Conservation (phyloP, 2,797 vertebrate genomes). For the Gymnodraco acuticeps region DNA sequence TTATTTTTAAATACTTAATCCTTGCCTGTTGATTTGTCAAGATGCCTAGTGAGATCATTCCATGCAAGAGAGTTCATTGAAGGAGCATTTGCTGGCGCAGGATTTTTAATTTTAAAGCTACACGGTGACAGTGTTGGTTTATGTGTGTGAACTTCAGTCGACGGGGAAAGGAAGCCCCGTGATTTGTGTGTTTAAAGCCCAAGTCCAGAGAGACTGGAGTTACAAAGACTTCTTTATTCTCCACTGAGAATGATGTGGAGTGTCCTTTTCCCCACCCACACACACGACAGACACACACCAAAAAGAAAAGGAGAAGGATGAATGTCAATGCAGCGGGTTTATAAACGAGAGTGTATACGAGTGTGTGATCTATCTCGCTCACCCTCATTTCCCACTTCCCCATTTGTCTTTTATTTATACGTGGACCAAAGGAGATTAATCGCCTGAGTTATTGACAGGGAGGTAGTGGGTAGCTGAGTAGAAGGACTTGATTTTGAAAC, state of each 20-base stretch:
- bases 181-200: constrained; percentile 57
- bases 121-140: neutral
- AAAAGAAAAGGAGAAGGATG: constrained; percentile 47
- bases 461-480: constrained; percentile 18
- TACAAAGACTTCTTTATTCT: constrained; percentile 77
- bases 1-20: constrained; percentile 32
- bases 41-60: constrained; percentile 18
- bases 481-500: constrained; percentile 26
- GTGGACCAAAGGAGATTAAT: constrained; percentile 43
- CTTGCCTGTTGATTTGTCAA: constrained; percentile 26
- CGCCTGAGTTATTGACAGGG: constrained; percentile 20
- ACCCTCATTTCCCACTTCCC: constrained; percentile 8
- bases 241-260: constrained; percentile 55
- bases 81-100: constrained; percentile 1
- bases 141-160: constrained; percentile 10
- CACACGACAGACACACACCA: constrained; percentile 41
- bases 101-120: neutral
- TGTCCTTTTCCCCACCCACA: constrained; percentile 65
- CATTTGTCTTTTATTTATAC: constrained; percentile 29
- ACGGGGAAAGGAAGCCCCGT: constrained; percentile 44
- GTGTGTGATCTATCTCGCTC: constrained; percentile 45
- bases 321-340: constrained; percentile 52
- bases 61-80: neutral
- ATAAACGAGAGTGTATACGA: constrained; percentile 27
- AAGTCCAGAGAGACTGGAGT: constrained; percentile 53